Evolutionary conservation across 2,797 vertebrate species (phyloP), one percentile per base, ranked within the genome.

Genomic region (Rachycentron canadum): DNA sequence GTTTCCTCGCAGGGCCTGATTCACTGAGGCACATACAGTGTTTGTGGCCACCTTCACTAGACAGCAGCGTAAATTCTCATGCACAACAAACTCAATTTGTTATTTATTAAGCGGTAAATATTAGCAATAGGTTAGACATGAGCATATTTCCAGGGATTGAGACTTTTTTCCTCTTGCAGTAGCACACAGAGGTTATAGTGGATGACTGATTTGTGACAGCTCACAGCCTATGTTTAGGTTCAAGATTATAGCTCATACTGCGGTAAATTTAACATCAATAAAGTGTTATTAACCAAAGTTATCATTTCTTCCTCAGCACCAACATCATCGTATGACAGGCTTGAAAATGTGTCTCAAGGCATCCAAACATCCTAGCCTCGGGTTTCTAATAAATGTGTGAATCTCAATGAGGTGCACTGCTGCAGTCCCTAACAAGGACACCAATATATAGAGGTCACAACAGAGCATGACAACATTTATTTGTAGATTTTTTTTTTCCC

Each of bases 31-130:
- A 61, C 21, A 61, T 16, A 63, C 30, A 17, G 41, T 17, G 28
- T 62, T 25, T 23, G 14, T 38, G 52, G 47, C 23, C 30, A 69
- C 64, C 64, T 67, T 70, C 40, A 30, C 23, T 52, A 56, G 40
- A 50, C 25, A 57, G 74, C 45, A 16, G 21, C 50, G 40, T 23
- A 43, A 70, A 78, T 58, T 49, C 55, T 60, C n/a, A 30, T 19
- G 78, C 61, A 56, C 17, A 50, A 45, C 21, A 74, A 67, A 55
- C 32, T 67, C n/a, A 30, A 49, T 59, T 56, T 55, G 10, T 43
- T 26, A 74, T 80, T 75, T 74, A 73, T 73, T 52, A 30, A 73
- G 76, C n/a, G 55, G 50, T 62, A 34, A 84, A 73, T 43, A 73
- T 81, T 60, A 71, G 62, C 41, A 50, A n/a, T 19, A 32, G 56